Percentiles rank a stretch among this genome's conserved stretches.
Conservation (phyloP, 2,113 vertebrate genomes). For the Hirundichthys speculiger region DNA sequence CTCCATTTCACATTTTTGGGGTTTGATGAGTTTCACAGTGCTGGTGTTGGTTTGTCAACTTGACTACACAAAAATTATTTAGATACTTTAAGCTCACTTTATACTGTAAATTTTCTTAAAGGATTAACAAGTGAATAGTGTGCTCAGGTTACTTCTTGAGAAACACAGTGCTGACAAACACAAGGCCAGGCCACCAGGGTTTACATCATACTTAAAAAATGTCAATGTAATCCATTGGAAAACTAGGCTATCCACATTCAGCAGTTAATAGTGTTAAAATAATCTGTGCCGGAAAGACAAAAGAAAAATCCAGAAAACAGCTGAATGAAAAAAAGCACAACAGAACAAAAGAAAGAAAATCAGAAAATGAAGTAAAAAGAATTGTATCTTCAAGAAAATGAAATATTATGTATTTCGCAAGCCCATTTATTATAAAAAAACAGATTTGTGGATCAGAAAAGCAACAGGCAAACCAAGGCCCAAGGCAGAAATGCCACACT, state of each 20-base stretch:
- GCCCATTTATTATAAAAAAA: too few species aligned
- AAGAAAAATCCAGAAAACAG: background rate
- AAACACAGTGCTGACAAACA: slow-evolving; percentile 2
- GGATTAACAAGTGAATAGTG: slow-evolving; percentile 5
- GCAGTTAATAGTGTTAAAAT: slow-evolving; percentile 8
- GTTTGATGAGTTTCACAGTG: too few species aligned
- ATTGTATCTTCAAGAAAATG: too few species aligned
- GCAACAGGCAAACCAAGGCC: too few species aligned
- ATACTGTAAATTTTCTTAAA: slow-evolving; percentile 7
- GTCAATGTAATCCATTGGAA: background rate
- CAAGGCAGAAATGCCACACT: too few species aligned
- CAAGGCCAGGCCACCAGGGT: background rate
- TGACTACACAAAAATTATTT: slow-evolving; percentile 10
- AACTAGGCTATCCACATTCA: background rate
- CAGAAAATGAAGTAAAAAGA: background rate
- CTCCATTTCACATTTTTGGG: too few species aligned
- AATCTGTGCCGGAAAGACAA: slow-evolving; percentile 15
- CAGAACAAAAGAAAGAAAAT: background rate
- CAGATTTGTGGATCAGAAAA: too few species aligned
- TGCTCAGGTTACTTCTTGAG: slow-evolving; percentile 2
- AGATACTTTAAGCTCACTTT: background rate
- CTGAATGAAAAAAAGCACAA: background rate
- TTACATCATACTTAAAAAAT: slow-evolving; percentile 12
- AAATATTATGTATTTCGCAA: too few species aligned
- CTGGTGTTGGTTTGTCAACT: background rate